Base-by-base conservation (phyloP, 1,140 invertebrate species). In the Bombus fervidus region DNA sequence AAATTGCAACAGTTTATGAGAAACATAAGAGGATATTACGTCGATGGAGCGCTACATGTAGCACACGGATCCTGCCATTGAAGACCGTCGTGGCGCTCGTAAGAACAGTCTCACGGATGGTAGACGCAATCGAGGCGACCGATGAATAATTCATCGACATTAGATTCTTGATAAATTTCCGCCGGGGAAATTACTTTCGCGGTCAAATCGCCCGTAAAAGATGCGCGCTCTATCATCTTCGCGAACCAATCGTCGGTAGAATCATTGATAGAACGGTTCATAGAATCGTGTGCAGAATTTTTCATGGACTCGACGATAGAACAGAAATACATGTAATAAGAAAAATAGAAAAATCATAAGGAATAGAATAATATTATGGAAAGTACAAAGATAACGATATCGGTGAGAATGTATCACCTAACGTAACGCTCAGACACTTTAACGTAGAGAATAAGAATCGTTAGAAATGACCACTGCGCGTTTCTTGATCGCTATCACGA, bases 101-200 rank as follows among this genome's bases (percentile, higher is more conserved):
- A 39, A 83, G 72, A 83, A 34, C 72, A 41, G 41, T 83, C 72
- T 66, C 79, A 73, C 73, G 81, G 18, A 22, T 6, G 72, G 41
- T 41, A 57, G 57, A 62, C 59, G 43, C 66, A 28, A 71, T 66
- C 64, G 15, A 66, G 41, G 41, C 34, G 25, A 25, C 37, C 69
- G 77, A 85, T 85, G 83, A 85, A 85, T 85, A 28, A 85, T 85
- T 81, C 78, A 85, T 74, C 43, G 18, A 1, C 13, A 31, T 81
- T 79, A 41, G 66, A 80, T 85, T 80, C 47, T 37, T 62, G 76
- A 79, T 80, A 72, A 85, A 85, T 85, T 85, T 72, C 47, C 82
- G 62, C 4, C 47, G 28, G 25, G 28, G 41, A 57, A 77, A 83
- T 83, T 83, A 83, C 59, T 78, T 78, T 83, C 62, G 74, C 47